Conservation (phyloP, 2,888 invertebrate genomes). For the Tipula vernalis region DNA sequence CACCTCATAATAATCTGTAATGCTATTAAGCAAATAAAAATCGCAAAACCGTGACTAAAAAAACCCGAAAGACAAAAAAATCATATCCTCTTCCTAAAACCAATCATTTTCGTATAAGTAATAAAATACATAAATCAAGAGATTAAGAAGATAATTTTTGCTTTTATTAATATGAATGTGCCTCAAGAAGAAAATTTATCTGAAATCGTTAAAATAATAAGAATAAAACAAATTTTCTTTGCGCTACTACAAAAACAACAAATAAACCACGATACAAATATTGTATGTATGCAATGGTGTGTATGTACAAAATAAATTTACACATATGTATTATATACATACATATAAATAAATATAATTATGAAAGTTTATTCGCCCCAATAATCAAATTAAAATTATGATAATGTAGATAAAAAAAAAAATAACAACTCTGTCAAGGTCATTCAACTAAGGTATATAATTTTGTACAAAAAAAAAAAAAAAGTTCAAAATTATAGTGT, state of each 20-base stretch:
- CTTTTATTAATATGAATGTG: no score
- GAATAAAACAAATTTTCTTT: neutral
- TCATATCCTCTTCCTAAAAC: no score
- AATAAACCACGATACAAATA: neutral
- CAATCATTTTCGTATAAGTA: no score
- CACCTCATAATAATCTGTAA: no score
- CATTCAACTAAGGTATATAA: neutral
- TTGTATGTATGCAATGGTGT: neutral
- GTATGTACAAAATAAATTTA: neutral
- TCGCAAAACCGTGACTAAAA: no score
- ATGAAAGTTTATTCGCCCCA: neutral
- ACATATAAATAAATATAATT: neutral
- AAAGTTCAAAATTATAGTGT: neutral
- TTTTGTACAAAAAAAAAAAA: neutral
- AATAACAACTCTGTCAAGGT: neutral
- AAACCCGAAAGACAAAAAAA: no score
- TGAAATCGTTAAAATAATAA: neutral
- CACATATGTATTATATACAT: neutral
- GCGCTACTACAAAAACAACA: neutral
- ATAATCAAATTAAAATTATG: neutral
- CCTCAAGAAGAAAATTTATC: neutral
- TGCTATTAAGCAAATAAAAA: no score
- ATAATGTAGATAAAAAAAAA: neutral
- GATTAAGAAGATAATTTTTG: no score
- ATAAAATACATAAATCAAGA: no score